Evolutionary conservation across 2,113 vertebrate species (phyloP).

Genomic region (Turnix velox): DNA sequence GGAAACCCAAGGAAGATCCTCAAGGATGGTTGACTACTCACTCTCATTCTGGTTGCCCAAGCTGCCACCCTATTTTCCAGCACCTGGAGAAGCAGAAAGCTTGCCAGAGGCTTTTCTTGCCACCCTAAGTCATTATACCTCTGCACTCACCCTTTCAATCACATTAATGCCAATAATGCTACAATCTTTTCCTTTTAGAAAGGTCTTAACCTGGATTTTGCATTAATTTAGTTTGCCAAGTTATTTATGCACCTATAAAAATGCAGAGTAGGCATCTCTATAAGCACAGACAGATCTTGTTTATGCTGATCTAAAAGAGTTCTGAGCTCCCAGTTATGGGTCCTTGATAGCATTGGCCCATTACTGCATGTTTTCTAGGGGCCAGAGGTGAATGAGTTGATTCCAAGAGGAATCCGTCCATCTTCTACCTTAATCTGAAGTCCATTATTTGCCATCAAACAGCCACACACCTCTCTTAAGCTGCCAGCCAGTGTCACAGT

Average conservation of each 20-base stretch:
- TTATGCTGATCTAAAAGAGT: neutral
- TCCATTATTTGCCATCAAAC: neutral
- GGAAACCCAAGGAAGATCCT: neutral
- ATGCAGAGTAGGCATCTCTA: constrained; percentile 10
- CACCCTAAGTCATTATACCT: neutral
- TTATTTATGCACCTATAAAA: constrained; percentile 42
- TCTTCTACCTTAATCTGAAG: neutral
- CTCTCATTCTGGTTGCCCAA: neutral
- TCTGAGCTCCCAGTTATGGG: neutral
- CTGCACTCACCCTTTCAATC: constrained; percentile 13
- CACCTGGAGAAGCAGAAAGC: neutral
- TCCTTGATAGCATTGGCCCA: neutral
- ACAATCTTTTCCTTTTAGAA: constrained; percentile 30
- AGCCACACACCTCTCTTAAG: neutral
- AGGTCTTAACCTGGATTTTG: constrained; percentile 19
- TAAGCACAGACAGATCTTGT: neutral
- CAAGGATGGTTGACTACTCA: neutral
- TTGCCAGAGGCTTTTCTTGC: neutral
- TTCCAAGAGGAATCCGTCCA: neutral
- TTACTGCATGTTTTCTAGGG: neutral
- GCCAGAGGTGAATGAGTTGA: neutral
- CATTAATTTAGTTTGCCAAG: constrained; percentile 10
- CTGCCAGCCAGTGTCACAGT: neutral
- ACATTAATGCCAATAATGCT: constrained; percentile 35
- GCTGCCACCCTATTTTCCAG: neutral